Conservation (phyloP, 2,797 vertebrate genomes). For the Sebastes melanostomus region DNA sequence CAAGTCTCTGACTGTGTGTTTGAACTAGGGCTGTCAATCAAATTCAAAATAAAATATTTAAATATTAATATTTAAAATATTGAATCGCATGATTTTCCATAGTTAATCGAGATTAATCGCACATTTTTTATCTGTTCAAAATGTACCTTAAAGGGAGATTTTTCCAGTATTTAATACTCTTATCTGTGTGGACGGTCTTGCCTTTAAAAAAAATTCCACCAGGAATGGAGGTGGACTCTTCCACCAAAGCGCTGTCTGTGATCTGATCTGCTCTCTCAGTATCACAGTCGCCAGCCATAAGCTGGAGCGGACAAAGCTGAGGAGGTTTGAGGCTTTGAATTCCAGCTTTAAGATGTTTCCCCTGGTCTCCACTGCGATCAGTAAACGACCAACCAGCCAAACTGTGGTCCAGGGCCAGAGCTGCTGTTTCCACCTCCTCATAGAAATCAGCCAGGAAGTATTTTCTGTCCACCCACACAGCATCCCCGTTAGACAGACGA, state of each 20-base stretch:
- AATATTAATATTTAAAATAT: no score
- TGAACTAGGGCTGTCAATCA: no score
- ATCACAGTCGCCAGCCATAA: neutral
- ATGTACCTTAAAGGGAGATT: no score
- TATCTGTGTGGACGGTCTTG: neutral
- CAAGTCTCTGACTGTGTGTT: neutral
- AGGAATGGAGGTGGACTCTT: neutral
- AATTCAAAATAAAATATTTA: no score
- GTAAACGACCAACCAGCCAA: neutral
- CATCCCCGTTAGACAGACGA: neutral
- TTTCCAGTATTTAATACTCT: no score
- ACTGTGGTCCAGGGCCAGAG: neutral
- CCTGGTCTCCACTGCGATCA: neutral
- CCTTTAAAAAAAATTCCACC: neutral
- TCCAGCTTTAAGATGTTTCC: neutral
- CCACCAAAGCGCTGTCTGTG: neutral
- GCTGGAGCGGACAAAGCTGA: neutral
- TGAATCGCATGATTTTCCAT: no score
- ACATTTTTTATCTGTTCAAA: no score
- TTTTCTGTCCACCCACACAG: neutral
- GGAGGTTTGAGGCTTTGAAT: neutral
- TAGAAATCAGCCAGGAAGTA: neutral
- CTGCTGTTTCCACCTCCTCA: neutral
- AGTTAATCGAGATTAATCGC: no score
- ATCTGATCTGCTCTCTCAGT: neutral